phyloP scores from a whole-genome alignment of 2,888 invertebrate species.

The Epinotia bilunana region DNA sequence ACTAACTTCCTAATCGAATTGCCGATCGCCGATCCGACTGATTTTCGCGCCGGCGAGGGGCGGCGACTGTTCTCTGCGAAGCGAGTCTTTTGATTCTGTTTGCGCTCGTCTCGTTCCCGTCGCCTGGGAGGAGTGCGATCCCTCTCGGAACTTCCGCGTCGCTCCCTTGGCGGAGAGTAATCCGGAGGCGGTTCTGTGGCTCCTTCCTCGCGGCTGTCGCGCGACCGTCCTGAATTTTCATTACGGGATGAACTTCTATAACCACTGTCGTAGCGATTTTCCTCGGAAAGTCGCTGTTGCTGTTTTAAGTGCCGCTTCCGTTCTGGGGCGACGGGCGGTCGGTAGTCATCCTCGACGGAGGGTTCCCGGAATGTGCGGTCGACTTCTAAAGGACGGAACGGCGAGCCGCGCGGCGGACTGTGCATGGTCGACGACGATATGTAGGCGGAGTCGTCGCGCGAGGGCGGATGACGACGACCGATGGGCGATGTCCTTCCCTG shows the following conservation, averaged over 20 bases:
- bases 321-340: constrained; percentile 87
- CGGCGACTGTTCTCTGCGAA: constrained; percentile 83
- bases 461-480: constrained; percentile 78
- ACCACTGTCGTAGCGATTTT: constrained; percentile 84
- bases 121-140: constrained; percentile 76
- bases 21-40: constrained; percentile 87
- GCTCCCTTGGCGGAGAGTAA: constrained; percentile 86
- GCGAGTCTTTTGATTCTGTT: constrained; percentile 88
- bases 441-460: constrained; percentile 84
- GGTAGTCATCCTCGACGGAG: constrained; percentile 78
- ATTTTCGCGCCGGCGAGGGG: constrained; percentile 76
- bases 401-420: constrained; percentile 82
- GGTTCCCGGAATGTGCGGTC: constrained; percentile 80
- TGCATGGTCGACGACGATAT: constrained; percentile 84
- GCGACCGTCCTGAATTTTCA: constrained; percentile 79
- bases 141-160: constrained; percentile 74
- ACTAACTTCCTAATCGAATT: constrained; percentile 93
- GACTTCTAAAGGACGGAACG: constrained; percentile 76
- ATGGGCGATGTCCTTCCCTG: constrained; percentile 75
- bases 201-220: constrained; percentile 78
- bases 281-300: constrained; percentile 80
- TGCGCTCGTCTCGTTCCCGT: constrained; percentile 81
- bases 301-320: constrained; percentile 86
- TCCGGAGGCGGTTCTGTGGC: constrained; percentile 88
- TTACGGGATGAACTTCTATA: constrained; percentile 84